Percentiles rank a stretch among this genome's conserved stretches.
Evolutionary conservation across 1,140 invertebrate species (phyloP).

Genomic region (Choristoneura fumiferana): DNA sequence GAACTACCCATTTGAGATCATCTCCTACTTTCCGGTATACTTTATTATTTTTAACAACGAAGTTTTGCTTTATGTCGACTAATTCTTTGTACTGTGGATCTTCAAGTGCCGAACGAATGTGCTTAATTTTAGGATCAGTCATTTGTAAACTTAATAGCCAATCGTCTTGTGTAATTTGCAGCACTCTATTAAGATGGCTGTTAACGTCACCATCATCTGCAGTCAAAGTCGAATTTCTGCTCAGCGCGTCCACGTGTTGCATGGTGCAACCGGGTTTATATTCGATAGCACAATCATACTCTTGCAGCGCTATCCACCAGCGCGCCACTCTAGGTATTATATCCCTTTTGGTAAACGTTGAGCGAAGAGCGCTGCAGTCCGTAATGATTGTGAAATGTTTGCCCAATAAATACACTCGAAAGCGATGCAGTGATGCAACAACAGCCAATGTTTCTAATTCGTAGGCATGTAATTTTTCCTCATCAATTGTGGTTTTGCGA

Average conservation of each 20-base stretch:
- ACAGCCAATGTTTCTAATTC: constrained; percentile 48
- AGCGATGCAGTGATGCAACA: constrained; percentile 35
- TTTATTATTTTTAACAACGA: too few species aligned
- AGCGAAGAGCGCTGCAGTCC: constrained; percentile 48
- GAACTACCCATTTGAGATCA: too few species aligned
- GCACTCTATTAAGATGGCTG: too few species aligned
- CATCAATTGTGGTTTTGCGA: constrained; percentile 29
- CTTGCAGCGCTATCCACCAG: constrained; percentile 41
- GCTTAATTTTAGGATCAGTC: too few species aligned
- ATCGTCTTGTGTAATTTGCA: too few species aligned
- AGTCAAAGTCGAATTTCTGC: too few species aligned
- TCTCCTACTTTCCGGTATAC: too few species aligned
- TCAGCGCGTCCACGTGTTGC: constrained; percentile 39
- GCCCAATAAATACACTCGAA: constrained; percentile 45
- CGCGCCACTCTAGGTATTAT: constrained; percentile 34
- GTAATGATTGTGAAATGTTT: constrained; percentile 53
- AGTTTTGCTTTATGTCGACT: too few species aligned
- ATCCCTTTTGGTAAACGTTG: constrained; percentile 35
- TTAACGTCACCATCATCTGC: too few species aligned
- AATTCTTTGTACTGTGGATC: too few species aligned
- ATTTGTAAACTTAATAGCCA: too few species aligned
- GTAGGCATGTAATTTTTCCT: constrained; percentile 38
- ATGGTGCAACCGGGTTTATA: constrained; percentile 35
- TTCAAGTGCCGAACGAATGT: too few species aligned
- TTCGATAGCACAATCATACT: constrained; percentile 36